Evolutionary conservation across 2,113 vertebrate species (phyloP), one percentile per base, ranked within the genome.

Genomic region (Calidris pugnax): DNA sequence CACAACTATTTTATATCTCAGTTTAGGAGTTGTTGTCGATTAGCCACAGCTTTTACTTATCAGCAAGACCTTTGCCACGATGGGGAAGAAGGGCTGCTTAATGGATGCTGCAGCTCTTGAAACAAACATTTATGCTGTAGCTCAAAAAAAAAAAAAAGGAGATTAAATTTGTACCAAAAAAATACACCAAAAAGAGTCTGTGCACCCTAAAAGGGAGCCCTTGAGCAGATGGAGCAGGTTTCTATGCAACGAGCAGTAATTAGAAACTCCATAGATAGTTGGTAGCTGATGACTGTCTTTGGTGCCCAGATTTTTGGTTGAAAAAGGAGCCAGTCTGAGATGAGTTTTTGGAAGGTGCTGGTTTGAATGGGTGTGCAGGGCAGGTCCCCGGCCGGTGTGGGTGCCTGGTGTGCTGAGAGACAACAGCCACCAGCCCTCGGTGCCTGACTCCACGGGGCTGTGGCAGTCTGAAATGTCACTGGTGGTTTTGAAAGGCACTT

Each of bases 161-260:
- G 63, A 59, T 69, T 19, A 69, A 74, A 63, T 13, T 86, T 2
- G 0, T 35, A 80, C 50, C 9, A 41, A 85, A 62, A 77, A 85
- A 47, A 62, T 18, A 17, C 13, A 22, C 60, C 60, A 27, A 39
- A 62, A 62, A 62, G 68, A 68, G 47, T 35, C 85, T 5, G 0
- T 47, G 75, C 23, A 59, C 53, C 69, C 74, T 87, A 16, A 68
- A 87, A 75, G 30, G 85, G 80, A 89, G 37, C 43, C 64, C 90
- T 95, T 19, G 84, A 92, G 81, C 88, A 92, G 92, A 89, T 91
- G 95, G 84, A 95, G 78, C 53, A 57, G 89, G 91, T 87, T 95
- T 94, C 90, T 83, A 27, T 79, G 95, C 90, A 91, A 93, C 5
- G 0, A 95, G 91, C 80, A 87, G 60, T 47, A 63, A 92, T 85